Evolutionary conservation across 1,140 invertebrate genomes (phyloP), one percentile per base, ranked within the genome.

Genomic region (Oscheius sp.): DNA sequence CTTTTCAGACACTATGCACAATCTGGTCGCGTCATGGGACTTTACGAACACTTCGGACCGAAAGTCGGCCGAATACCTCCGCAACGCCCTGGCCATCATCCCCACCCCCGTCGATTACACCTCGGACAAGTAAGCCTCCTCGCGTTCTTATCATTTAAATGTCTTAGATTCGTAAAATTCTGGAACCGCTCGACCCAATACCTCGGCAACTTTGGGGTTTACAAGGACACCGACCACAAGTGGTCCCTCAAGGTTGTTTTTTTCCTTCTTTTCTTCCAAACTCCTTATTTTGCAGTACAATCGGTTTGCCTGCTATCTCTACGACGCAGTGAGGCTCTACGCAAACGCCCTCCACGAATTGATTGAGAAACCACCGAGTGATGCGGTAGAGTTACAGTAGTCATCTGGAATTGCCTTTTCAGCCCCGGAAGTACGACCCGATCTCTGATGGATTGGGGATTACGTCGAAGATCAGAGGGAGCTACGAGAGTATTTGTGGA

Each of bases 241-340:
- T 49, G 49, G 15, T 20, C 38, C 26, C 68, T 79, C 18, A 72
- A 68, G 68, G 91, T 95, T 0, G 32, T 36, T 42, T 26, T 10
- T 2, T 36, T 46, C 3, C 4, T 32, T 32, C 20, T 23, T 26
- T 15, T 13, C 49, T 23, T 13, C 28, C 49, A 13, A 4, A 55
- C 7, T 7, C 7, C 4, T 7, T 55, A 15, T 20, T 3, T 74
- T 87, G 32, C 77, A 92, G 85, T 90, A 96, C 7, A 91, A 93
- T 10, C 91, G 96, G 63, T 93, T 94, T 84, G 95, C 95, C 15
- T 92, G 94, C 1, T 95, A 97, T 86, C 87, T 98, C 42, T 97
- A 96, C 85, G 95, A 98, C 87, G 93, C 94, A 1, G 91, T 98
- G 0, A 90, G 90, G 80, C 85, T 98, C 0, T 99, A 97, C 84